A percentile compares a stretch with the other conserved stretches of the same genome.
phyloP scores from a whole-genome alignment of 2,797 vertebrate genomes.

The Podarcis lilfordi region DNA sequence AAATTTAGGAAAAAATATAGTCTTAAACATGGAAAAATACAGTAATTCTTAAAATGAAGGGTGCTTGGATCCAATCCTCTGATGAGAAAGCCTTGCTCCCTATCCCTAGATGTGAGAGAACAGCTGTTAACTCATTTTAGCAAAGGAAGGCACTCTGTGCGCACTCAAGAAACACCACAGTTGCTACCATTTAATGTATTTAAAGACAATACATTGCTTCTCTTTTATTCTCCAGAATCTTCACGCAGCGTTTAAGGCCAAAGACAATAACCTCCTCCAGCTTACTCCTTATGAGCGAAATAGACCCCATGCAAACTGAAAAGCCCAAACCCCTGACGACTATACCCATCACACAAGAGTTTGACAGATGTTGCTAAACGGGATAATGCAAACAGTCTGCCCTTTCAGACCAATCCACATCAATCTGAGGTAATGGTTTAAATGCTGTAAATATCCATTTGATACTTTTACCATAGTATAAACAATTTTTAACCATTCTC shows the following conservation, averaged over 20 bases:
- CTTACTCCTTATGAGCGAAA: neutral
- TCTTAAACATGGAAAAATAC: neutral
- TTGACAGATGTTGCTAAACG: conserved; percentile 45
- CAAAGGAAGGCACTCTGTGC: neutral
- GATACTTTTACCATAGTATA: conserved; percentile 59
- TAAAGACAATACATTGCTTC: neutral
- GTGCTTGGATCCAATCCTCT: neutral
- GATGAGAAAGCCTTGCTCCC: neutral
- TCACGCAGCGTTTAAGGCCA: conserved; percentile 25
- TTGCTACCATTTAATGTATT: neutral
- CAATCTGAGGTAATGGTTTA: conserved; percentile 56
- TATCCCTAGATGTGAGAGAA: neutral
- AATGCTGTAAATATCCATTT: conserved; percentile 65
- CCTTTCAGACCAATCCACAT: conserved; percentile 34
- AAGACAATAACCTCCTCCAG: neutral
- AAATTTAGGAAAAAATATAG: too few relatives aligned
- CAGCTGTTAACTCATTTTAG: neutral
- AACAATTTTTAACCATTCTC: conserved; percentile 62
- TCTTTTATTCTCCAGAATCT: conserved; percentile 19
- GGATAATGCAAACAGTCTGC: conserved; percentile 55
- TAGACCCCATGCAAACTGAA: neutral
- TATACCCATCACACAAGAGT: conserved; percentile 29
- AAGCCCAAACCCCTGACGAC: conserved; percentile 35
- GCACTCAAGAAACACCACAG: neutral
- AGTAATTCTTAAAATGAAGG: neutral